A percentile compares a stretch with the other conserved stretches of the same genome.
Evolutionary conservation across 2,797 vertebrate genomes (phyloP).

Genomic region (Otolemur crassicaudatus): DNA sequence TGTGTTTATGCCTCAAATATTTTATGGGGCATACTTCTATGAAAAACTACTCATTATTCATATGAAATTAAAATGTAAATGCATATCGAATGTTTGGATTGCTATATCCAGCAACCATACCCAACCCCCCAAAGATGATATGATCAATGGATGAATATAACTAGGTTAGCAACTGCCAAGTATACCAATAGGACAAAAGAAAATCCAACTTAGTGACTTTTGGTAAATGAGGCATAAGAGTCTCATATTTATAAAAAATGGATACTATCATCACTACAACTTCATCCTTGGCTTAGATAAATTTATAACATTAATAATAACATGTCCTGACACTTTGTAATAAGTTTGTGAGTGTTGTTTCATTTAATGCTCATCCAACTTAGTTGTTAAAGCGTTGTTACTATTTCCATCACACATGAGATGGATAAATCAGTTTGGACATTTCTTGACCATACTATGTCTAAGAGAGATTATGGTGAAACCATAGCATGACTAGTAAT

Average conservation of each 20-base stretch:
- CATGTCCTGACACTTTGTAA: background rate
- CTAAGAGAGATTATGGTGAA: background rate
- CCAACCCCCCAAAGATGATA: background rate
- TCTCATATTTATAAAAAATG: background rate
- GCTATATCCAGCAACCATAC: background rate
- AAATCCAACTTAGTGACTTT: background rate
- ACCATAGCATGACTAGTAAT: background rate
- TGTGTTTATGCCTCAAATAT: background rate
- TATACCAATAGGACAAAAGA: background rate
- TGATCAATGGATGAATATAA: background rate
- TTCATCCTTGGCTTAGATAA: background rate
- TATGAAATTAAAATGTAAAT: background rate
- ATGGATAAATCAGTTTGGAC: background rate
- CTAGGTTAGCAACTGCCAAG: background rate
- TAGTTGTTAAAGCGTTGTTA: background rate
- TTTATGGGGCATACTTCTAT: background rate
- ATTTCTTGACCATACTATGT: background rate
- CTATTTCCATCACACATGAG: background rate
- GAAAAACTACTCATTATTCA: background rate
- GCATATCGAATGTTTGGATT: background rate
- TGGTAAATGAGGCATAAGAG: background rate
- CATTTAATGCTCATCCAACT: background rate
- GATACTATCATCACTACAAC: background rate
- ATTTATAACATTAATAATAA: conserved; percentile 7
- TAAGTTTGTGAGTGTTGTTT: background rate